Evolutionary conservation across 2,797 vertebrate genomes (phyloP).

Genomic region (Rhabdophis nuchalis): DNA sequence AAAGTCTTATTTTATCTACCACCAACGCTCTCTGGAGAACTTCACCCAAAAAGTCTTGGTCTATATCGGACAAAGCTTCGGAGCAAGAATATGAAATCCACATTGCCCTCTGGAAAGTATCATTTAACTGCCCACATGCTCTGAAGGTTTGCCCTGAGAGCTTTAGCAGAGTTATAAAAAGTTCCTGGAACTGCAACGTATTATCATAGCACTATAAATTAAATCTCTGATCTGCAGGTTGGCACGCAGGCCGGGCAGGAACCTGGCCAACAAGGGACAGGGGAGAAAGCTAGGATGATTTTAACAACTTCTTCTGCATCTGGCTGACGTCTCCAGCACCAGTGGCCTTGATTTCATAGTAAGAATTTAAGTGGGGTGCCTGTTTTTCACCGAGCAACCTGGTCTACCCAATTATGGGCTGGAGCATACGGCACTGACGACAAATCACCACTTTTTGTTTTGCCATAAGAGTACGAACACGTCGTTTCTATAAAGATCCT

Average conservation of each 20-base stretch:
- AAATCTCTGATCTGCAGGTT: slow-evolving; percentile 33
- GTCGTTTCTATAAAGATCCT: no score
- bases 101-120: slow-evolving; percentile 75
- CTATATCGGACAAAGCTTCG: not conserved
- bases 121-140: slow-evolving; percentile 48
- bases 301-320: not conserved
- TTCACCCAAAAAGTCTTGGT: not conserved
- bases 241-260: slow-evolving; percentile 17
- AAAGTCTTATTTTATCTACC: not conserved
- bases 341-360: not conserved
- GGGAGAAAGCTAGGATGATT: not conserved
- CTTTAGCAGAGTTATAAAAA: slow-evolving; percentile 82
- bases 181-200: slow-evolving; percentile 69
- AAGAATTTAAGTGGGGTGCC: not conserved
- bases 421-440: no score
- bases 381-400: no score
- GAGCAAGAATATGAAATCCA: slow-evolving; percentile 20
- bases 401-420: no score
- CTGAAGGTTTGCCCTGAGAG: slow-evolving; percentile 68
- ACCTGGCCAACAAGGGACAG: not conserved
- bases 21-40: not conserved
- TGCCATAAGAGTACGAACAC: no score
- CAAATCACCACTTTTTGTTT: no score
- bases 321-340: not conserved
- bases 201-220: slow-evolving; percentile 62